Conservation (phyloP, 2,797 vertebrate species). For the Agapornis canus region DNA sequence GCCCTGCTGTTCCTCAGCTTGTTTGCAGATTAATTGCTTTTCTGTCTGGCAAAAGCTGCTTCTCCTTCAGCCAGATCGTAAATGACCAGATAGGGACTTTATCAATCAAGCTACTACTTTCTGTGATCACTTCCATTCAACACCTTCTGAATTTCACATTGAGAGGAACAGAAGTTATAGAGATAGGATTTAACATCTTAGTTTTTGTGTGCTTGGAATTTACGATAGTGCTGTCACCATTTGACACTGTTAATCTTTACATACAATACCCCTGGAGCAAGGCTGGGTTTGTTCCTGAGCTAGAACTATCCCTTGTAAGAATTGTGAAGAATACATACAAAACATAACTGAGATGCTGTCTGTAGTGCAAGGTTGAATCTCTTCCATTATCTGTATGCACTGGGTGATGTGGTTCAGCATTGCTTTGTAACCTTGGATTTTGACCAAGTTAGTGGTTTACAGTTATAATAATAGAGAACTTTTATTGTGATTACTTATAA, state of each 20-base stretch:
- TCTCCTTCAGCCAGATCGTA: constrained; percentile 96
- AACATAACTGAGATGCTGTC: not conserved
- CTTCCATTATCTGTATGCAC: not conserved
- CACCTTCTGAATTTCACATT: constrained; percentile 77
- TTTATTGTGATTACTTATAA: not conserved
- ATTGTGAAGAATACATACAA: constrained; percentile 20
- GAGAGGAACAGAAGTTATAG: constrained; percentile 67
- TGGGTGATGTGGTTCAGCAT: not conserved
- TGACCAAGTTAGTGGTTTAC: not conserved
- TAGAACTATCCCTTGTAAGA: constrained; percentile 44
- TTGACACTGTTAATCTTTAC: constrained; percentile 67
- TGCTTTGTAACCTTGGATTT: not conserved
- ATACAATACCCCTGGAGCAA: constrained; percentile 65
- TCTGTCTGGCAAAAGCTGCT: constrained; percentile 94
- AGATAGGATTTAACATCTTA: constrained; percentile 59
- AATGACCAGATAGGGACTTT: constrained; percentile 99
- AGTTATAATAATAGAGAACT: not conserved
- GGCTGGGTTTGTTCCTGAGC: constrained; percentile 54
- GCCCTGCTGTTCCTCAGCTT: constrained; percentile 95
- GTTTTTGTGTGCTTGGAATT: constrained; percentile 59
- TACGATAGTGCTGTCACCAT: constrained; percentile 59
- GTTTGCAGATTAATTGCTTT: constrained; percentile 99
- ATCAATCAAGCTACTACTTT: constrained; percentile 90
- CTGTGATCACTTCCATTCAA: constrained; percentile 84
- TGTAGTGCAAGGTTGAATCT: not conserved